Base-by-base conservation (phyloP, 2,888 invertebrate genomes). In the Stenurella melanura region DNA sequence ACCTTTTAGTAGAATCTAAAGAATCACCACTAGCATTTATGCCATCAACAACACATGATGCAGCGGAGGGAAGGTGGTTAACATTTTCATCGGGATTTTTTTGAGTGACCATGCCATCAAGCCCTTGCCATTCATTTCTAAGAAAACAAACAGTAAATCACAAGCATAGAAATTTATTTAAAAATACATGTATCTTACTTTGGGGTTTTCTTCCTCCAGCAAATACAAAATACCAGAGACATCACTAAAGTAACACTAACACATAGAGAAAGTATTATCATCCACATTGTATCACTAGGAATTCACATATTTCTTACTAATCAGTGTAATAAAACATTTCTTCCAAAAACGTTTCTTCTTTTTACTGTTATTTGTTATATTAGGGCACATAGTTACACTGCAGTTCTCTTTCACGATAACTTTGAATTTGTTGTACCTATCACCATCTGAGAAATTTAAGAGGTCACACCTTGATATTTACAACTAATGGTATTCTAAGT, bases 101-200 rank as follows among this genome's bases (percentile, higher is more conserved):
- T 85, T 93, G 91, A 85, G 93, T 94, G 79, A 94, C 94, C 93
- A 93, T 93, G 87, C 94, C 94, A 87, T 93, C 92, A 85, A 94
- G 91, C 77, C 94, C 94, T 88, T 93, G 90, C 89, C 93, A 92
- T 88, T 94, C 94, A 91, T 93, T 93, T 91, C 94, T 93, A 87
- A 79, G 72, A 71, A 80, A 68, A 77, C 74, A 83, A 75, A 79
- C 75, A 76, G 12, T 56, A 71, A 77, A 56, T 50, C 58, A 74
- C 63, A 78, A 76, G 75, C 78, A 78, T 74, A 67, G 60, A 80
- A 75, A 76, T 68, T 57, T 26, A 77, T 42, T 69, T 54, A 38
- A 26, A 58, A 56, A 67, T 69, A n/a, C n/a, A n/a, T n/a, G n/a
- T n/a, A 72, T 84, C 87, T 88, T 87, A 89, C 89, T 89, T 89